Percentiles rank a stretch among this genome's conserved stretches.
These are phyloP conservation scores for Agrotis puta DNA, from an alignment of 2,888 invertebrate species.

Conservation along the genomic window DNA sequence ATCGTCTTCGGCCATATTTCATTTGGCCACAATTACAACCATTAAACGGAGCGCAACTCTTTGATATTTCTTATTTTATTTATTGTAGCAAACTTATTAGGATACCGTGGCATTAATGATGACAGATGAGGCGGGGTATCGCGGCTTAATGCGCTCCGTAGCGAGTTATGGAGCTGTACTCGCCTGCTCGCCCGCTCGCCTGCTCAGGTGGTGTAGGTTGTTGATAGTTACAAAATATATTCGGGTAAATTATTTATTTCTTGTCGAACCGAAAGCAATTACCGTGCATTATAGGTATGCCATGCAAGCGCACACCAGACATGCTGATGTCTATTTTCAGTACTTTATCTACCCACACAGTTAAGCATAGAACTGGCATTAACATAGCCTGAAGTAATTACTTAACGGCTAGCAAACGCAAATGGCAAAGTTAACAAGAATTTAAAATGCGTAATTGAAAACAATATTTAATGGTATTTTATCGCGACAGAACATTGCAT, in stretches of 20 bases:
- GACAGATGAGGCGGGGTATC: conserved; percentile 88
- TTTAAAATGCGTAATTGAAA: conserved; percentile 69
- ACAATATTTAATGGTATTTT: conserved; percentile 67
- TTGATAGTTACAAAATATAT: conserved; percentile 74
- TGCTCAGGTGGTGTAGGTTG: conserved; percentile 73
- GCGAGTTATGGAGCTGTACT: conserved; percentile 70
- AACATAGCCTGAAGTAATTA: conserved; percentile 47
- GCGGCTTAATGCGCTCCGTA: conserved; percentile 83
- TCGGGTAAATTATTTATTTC: conserved; percentile 79
- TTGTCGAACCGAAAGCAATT: conserved; percentile 70
- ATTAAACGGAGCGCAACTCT: conserved; percentile 89
- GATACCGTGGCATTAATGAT: conserved; percentile 90
- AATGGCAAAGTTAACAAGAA: conserved; percentile 64
- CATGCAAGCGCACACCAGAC: conserved; percentile 17
- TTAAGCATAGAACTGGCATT: conserved; percentile 30
- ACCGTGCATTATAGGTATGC: conserved; percentile 14
- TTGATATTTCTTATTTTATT: conserved; percentile 87
- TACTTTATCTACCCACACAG: conserved; percentile 41
- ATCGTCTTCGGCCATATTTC: conserved; percentile 84
- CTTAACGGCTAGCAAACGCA: conserved; percentile 58
- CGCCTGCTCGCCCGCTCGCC: conserved; percentile 55
- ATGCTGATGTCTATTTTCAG: conserved; percentile 39
- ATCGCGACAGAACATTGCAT: conserved; percentile 58
- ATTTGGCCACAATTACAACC: conserved; percentile 89
- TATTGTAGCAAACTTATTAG: conserved; percentile 90